A percentile compares a stretch with the other conserved stretches of the same genome.
These are phyloP conservation scores for Cassiopea andromeda DNA, from an alignment of 30 jellyfish, hydroid and myxozoan species.

Conservation along the genomic window DNA sequence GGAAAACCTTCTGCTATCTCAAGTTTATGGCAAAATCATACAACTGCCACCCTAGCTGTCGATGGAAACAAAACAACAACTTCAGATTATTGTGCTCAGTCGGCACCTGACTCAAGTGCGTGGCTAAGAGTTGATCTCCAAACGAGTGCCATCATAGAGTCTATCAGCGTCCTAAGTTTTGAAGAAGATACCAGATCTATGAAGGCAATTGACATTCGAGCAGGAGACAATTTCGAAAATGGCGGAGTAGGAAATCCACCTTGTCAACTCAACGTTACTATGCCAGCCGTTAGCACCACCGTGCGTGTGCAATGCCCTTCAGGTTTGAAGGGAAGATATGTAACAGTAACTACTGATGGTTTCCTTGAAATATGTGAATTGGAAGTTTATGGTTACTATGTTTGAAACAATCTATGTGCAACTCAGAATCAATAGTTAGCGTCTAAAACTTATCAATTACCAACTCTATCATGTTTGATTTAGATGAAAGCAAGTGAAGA, in stretches of 20 bases:
- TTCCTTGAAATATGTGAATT: slow-evolving; percentile 12
- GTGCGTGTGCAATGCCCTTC: neutral
- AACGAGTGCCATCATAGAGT: neutral
- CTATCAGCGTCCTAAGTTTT: neutral
- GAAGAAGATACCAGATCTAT: neutral
- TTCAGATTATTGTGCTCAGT: neutral
- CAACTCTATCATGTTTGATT: no score
- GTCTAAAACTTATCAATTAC: no score
- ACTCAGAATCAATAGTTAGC: no score
- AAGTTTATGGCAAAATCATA: neutral
- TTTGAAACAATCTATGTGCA: neutral
- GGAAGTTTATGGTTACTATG: slow-evolving; percentile 10
- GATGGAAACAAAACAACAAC: slow-evolving; percentile 5
- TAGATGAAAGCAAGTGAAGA: no score
- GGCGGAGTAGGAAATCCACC: slow-evolving; percentile 25
- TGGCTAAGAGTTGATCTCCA: slow-evolving; percentile 16
- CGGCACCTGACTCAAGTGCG: neutral
- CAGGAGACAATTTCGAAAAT: slow-evolving; percentile 3
- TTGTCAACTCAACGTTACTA: neutral
- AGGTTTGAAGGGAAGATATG: neutral
- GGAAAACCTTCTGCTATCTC: neutral
- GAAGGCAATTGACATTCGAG: slow-evolving; percentile 1
- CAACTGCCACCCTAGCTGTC: neutral
- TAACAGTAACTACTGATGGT: neutral
- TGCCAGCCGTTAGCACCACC: neutral